These are phyloP conservation scores for Biston stratarius DNA, from an alignment of 2,888 invertebrate genomes.

Conservation along the genomic window DNA sequence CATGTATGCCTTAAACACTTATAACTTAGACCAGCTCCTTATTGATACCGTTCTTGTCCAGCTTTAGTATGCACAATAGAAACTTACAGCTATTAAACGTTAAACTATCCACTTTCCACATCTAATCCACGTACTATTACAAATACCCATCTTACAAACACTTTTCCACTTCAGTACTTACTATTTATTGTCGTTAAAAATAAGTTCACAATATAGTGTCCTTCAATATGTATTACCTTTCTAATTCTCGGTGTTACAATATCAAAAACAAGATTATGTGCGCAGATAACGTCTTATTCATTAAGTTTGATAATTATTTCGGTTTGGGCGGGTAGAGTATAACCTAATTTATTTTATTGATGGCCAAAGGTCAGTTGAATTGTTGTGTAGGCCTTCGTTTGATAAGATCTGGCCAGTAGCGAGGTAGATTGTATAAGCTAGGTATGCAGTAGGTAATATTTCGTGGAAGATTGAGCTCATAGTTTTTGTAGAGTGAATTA, in stretches of 20 bases:
- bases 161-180: conserved; percentile 34
- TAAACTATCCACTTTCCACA: conserved; percentile 63
- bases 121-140: conserved; percentile 58
- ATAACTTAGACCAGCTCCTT: conserved; percentile 55
- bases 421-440: conserved; percentile 24
- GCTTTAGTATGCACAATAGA: conserved; percentile 69
- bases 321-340: conserved; percentile 47
- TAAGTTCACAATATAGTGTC: conserved; percentile 51
- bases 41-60: conserved; percentile 75
- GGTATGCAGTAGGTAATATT: conserved; percentile 29
- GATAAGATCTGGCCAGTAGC: conserved; percentile 46
- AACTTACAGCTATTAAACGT: conserved; percentile 54
- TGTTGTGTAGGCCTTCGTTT: conserved; percentile 45
- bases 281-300: conserved; percentile 60
- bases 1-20: background rate
- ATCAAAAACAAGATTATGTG: conserved; percentile 58
- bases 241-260: conserved; percentile 55
- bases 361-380: conserved; percentile 49
- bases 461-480: conserved; percentile 12
- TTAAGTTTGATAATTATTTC: conserved; percentile 60
- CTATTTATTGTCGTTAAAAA: conserved; percentile 52
- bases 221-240: conserved; percentile 60
- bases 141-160: conserved; percentile 46
- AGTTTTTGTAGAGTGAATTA: conserved; percentile 10
- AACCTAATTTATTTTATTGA: conserved; percentile 49